Evolutionary conservation across 2,113 vertebrate genomes (phyloP), one percentile per base, ranked within the genome.

Genomic region (Cryptomyrus ogoouensis): DNA sequence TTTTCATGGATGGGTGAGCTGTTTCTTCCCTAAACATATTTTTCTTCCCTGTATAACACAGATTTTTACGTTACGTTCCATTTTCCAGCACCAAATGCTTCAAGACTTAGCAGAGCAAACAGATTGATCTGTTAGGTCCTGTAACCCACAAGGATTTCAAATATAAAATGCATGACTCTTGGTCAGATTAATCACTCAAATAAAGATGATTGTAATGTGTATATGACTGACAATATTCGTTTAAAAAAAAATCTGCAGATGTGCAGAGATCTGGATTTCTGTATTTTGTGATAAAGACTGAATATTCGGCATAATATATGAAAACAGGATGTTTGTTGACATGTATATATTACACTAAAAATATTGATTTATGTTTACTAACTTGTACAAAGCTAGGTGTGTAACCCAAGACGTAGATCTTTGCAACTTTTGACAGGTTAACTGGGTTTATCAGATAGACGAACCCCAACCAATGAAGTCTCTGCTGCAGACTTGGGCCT

Each of bases 1-100:
- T 90, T 91, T 94, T 70, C 93, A 93, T 89, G 0, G 27, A 53
- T 92, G 92, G 92, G 96, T 96, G 92, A 95, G 93, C 5, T 24
- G 83, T 3, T 87, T 89, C 24, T 21, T 21, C 24, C 88, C n/a
- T 90, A 52, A 6, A 27, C 19, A 47, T 9, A 83, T 56, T 49
- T 3, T 87, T 89, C 46, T n/a, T 21, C 24, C 27, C n/a, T 6
- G 0, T 52, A 50, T 35, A 70, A n/a, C 24, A 77, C 24, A 52
- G 27, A 49, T 50, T 49, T 66, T 70, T 27, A 12, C 24, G 9
- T 24, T 17, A 19, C 9, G 5, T 39, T 77, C 70, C 35, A 77
- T 77, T 24, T 77, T 39, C 27, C 70, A 39, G 12, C 15, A 77
- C 13, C 9, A n/a, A 74, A 12, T 77, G 70, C 35, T 80, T 19